Evolutionary conservation across 2,888 invertebrate genomes (phyloP).

Genomic region (Drosophila mayaguana): DNA sequence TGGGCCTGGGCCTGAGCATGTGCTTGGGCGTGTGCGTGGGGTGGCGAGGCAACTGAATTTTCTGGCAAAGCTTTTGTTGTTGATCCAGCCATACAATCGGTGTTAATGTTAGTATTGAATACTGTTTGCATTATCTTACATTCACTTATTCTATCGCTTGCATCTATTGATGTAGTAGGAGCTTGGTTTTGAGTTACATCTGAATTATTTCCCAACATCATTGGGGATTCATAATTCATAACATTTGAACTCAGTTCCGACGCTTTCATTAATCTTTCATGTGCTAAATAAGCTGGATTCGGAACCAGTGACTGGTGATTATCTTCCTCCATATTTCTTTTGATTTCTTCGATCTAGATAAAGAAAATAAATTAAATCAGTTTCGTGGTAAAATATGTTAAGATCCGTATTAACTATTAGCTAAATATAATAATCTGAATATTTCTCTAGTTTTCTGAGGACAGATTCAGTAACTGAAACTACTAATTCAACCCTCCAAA

Average conservation of each 20-base stretch:
- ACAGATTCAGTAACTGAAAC: not conserved
- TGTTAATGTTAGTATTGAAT: slow-evolving; percentile 34
- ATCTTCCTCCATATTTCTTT: slow-evolving; percentile 42
- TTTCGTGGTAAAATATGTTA: not conserved
- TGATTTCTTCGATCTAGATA: slow-evolving; percentile 26
- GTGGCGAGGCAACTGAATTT: slow-evolving; percentile 21
- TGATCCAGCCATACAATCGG: slow-evolving; percentile 31
- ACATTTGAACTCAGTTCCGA: slow-evolving; percentile 24
- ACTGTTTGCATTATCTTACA: slow-evolving; percentile 35
- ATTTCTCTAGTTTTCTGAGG: too few species aligned
- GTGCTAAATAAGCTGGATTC: slow-evolving; percentile 22
- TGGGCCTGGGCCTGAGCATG: not conserved
- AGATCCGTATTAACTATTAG: not conserved
- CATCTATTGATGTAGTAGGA: slow-evolving; percentile 12
- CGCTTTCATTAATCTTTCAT: slow-evolving; percentile 23
- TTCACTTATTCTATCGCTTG: slow-evolving; percentile 20
- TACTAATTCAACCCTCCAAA: not conserved
- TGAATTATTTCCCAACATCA: slow-evolving; percentile 31
- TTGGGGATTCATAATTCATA: slow-evolving; percentile 35
- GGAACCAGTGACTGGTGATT: slow-evolving; percentile 29
- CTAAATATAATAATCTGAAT: not conserved
- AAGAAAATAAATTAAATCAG: not conserved
- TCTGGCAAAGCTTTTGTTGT: slow-evolving; percentile 24
- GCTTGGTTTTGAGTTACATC: slow-evolving; percentile 12
- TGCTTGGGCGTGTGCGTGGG: not conserved